Base-by-base conservation (phyloP, 2,797 vertebrate species). In the Oophaga sylvatica region DNA sequence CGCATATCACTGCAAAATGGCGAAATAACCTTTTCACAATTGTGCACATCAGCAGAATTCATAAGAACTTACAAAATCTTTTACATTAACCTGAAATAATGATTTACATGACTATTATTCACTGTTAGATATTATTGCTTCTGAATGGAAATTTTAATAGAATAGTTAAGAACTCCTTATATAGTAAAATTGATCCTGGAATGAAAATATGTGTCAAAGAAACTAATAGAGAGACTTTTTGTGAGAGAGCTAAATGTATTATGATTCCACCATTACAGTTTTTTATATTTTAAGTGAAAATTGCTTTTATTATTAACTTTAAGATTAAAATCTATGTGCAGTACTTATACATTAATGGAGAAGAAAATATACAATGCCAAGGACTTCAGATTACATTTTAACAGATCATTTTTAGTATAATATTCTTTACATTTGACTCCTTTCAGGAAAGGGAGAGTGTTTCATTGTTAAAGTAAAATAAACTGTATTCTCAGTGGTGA, bases 141-240 rank as follows among this genome's bases (percentile, higher is more conserved):
- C 95, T 96, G 96, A 99, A 98, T 98, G 96, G 96, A 95, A 96
- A 97, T 97, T 99, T 98, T 99, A 99, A 99, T 99, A 98, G 97
- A 99, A 99, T 99, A 99, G 97, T 99, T 98, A 98, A 98, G 97
- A 94, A 95, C 95, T 95, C 95, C 96, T 97, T 97, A 96, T 96
- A 96, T 95, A 95, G 96, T 96, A 97, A 97, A 98, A 98, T 98
- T 98, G 99, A 99, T 99, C 97, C 97, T 95, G 91, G 94, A 96
- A 96, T 97, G 97, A 98, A 98, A 98, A 97, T 97, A 97, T 97
- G 96, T 97, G 95, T 97, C 96, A 95, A 95, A 96, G 95, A 95
- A 96, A 94, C 94, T 95, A 96, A 96, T 96, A 95, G 95, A 95
- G 94, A 95, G 95, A 96, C 96, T 95, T 94, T 95, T 95, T 95